Evolutionary conservation across 2,888 invertebrate genomes (phyloP), one percentile per base, ranked within the genome.

Genomic region (Epirrita christyi): DNA sequence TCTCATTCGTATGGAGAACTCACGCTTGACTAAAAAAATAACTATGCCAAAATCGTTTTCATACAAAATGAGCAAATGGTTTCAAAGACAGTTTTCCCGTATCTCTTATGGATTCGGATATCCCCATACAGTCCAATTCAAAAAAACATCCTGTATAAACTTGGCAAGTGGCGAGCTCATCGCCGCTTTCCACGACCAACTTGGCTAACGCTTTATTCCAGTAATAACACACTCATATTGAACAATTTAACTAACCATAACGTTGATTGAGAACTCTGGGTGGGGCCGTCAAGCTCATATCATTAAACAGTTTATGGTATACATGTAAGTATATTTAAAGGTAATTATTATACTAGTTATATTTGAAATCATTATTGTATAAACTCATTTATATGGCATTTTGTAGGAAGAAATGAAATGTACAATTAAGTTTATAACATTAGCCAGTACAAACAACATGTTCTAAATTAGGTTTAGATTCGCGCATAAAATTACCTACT

Each of bases 391-490:
- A 27, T 11, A 9, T 40, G 32, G 9, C 28, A 28, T 21, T 15
- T 42, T 46, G 34, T 41, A 41, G 21, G n/a, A 21, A 13, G 8
- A 50, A 51, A 34, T 50, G 10, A 6, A 13, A n/a, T 45, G 46
- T 53, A 47, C 27, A 34, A 27, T 41, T 38, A 29, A 46, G 13
- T 46, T 6, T 32, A 41, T 40, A 21, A 27, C 2, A 45, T 41
- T 53, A 58, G 53, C 15, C 40, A 49, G 53, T 53, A 58, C 57
- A 58, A 55, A 45, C 47, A 36, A 58, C 29, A 58, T 57, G 53
- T 58, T 58, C 58, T 58, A 58, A 58, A 58, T 58, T 58, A 58
- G 58, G 53, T 41, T 53, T 58, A 58, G 49, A 53, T 44, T 52
- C 29, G 36, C 37, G 27, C 38, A 34, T 47, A 27, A 43, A 29